Evolutionary conservation across 2,888 invertebrate species (phyloP), one percentile per base, ranked within the genome.

Genomic region (Pollenia griseotomentosa): DNA sequence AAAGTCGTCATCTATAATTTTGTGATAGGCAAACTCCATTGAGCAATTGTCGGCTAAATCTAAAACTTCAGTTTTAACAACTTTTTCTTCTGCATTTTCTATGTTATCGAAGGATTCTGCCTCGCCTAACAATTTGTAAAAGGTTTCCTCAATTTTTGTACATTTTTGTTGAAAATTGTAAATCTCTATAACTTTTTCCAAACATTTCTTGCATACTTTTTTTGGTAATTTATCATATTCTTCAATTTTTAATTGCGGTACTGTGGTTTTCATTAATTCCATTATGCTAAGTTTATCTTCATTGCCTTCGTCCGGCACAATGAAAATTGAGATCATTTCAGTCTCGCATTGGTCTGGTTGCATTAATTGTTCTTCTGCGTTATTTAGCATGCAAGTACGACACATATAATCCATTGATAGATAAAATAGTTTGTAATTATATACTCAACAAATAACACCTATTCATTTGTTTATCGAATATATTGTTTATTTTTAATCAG

Each of bases 351-450:
- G 1, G 8, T 51, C 33, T 44, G 42, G 14, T 48, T 66, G 44
- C 61, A 33, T 23, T 14, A 63, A 55, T 23, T 11, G 19, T 6
- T 59, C 19, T 2, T 59, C 59, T 33, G 44, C 46, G 12, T 55
- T 78, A 48, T 66, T 57, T 0, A 68, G 6, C 73, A 86, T 73
- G 42, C 85, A 86, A 10, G 85, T 82, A 12, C 85, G 85, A 55
- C 85, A 86, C 51, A 82, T 44, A 75, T 65, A 68, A 42, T 82
- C 23, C 70, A 79, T 48, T 68, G 16, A 33, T 6, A 33, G 6
- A 33, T 0, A 23, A 33, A 33, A 33, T 33, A 6, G 33, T 33
- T 33, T 33, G 33, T 6, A 33, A 33, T 33, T 6, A 33, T 33
- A 33, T 6, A 6, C 33, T 6, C 33, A 33, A 33, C 33, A 33